Conservation (phyloP, 2,888 invertebrate genomes). For the Phengaris arion region DNA sequence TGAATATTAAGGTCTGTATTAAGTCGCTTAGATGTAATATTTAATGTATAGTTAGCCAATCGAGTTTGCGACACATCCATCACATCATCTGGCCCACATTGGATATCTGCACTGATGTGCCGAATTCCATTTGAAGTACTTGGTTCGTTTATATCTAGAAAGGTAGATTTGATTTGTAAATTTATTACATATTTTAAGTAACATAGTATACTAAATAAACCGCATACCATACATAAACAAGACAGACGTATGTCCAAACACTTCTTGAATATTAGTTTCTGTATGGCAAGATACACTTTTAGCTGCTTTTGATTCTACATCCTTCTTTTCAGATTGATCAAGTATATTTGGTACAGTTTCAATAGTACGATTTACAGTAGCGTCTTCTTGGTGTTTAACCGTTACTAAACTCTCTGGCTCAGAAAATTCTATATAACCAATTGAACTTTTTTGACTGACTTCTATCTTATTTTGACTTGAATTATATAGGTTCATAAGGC, state of each 20-base stretch:
- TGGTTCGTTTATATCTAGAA: conserved; percentile 70
- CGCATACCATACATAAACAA: conserved; percentile 64
- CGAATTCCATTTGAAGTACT: conserved; percentile 73
- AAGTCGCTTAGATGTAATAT: conserved; percentile 48
- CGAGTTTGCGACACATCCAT: conserved; percentile 43
- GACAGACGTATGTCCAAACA: conserved; percentile 46
- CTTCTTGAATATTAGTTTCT: conserved; percentile 45
- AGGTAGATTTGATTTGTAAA: conserved; percentile 1
- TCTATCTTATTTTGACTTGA: neutral
- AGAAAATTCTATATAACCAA: neutral
- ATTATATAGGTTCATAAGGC: neutral
- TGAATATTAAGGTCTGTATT: conserved; percentile 52
- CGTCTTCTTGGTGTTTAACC: neutral
- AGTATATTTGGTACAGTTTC: conserved; percentile 52
- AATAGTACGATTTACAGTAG: neutral
- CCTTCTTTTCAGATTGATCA: conserved; percentile 45
- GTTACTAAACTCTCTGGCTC: neutral
- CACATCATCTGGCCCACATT: conserved; percentile 63
- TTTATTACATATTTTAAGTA: conserved; percentile 20
- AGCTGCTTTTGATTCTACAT: conserved; percentile 46
- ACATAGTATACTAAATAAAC: neutral
- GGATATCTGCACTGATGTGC: conserved; percentile 61
- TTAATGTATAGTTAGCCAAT: conserved; percentile 53
- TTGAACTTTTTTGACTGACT: neutral
- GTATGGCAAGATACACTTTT: conserved; percentile 45